Evolutionary conservation across 2,797 vertebrate genomes (phyloP).

Genomic region (Sus cebifrons): DNA sequence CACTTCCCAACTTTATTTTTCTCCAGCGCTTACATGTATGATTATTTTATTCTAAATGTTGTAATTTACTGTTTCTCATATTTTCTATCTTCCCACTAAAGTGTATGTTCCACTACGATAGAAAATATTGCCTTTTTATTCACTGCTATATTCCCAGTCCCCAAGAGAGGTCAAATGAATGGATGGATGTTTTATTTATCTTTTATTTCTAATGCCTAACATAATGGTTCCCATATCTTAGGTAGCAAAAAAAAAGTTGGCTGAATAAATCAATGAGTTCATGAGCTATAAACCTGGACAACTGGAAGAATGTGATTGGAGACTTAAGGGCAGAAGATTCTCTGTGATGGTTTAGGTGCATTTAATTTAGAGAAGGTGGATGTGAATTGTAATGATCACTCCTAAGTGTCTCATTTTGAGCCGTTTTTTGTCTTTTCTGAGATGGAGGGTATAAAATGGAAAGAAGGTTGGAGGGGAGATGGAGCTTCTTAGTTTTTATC

Average conservation of each 20-base stretch:
- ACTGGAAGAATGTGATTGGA: not conserved
- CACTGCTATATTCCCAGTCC: not conserved
- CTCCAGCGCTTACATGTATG: not conserved
- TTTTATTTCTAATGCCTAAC: conserved; percentile 29
- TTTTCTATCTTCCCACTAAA: not conserved
- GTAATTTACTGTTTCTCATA: not conserved
- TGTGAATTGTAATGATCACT: not conserved
- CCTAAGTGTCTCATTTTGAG: not conserved
- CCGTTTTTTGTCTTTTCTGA: not conserved
- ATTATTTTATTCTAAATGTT: not conserved
- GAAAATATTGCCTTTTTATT: not conserved
- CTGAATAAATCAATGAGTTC: not conserved
- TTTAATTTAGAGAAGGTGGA: not conserved
- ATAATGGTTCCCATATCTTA: not conserved
- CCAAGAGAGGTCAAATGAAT: not conserved
- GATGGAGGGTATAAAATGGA: not conserved
- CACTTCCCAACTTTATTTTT: not conserved
- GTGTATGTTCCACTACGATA: not conserved
- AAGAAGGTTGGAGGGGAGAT: not conserved
- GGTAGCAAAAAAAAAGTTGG: not conserved
- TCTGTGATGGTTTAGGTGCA: not conserved
- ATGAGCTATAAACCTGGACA: not conserved
- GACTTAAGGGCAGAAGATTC: not conserved
- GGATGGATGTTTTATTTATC: not conserved
- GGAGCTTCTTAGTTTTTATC: not conserved